These are phyloP conservation scores for Acrocyrtus sp. DNA, from an alignment of 2,888 invertebrate species.

Conservation along the genomic window DNA sequence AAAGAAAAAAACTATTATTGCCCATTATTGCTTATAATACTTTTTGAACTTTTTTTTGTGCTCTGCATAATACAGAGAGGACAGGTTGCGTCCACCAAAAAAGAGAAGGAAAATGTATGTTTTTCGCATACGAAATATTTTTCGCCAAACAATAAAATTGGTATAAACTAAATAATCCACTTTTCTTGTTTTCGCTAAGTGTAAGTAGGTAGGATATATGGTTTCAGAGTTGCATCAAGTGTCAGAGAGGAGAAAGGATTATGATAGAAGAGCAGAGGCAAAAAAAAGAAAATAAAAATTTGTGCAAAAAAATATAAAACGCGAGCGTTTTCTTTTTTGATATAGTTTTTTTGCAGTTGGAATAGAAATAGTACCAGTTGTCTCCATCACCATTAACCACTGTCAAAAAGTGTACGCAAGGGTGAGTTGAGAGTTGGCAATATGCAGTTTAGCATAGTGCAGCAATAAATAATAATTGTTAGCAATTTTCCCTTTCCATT, in stretches of 20 bases:
- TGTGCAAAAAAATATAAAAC: not conserved
- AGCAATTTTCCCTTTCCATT: not conserved
- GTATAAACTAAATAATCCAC: constrained; percentile 23
- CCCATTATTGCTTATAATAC: constrained; percentile 4
- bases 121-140: constrained; percentile 7
- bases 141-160: constrained; percentile 10
- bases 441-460: not conserved
- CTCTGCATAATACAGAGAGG: not conserved
- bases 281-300: not conserved
- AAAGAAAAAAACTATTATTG: constrained; percentile 17
- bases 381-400: constrained; percentile 34
- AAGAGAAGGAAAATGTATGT: constrained; percentile 10
- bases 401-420: too few relatives aligned
- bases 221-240: not conserved
- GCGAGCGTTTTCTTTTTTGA: not conserved
- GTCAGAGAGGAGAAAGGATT: not conserved
- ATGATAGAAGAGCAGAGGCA: not conserved
- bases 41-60: constrained; percentile 6
- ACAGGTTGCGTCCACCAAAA: constrained; percentile 7
- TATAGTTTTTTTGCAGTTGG: constrained; percentile 25
- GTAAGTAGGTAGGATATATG: not conserved
- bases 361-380: constrained; percentile 38
- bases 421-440: too few relatives aligned
- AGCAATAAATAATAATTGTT: not conserved
- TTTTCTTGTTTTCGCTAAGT: constrained; percentile 16